These are phyloP conservation scores for Clivina fossor DNA, from an alignment of 2,888 invertebrate genomes.

Conservation along the genomic window DNA sequence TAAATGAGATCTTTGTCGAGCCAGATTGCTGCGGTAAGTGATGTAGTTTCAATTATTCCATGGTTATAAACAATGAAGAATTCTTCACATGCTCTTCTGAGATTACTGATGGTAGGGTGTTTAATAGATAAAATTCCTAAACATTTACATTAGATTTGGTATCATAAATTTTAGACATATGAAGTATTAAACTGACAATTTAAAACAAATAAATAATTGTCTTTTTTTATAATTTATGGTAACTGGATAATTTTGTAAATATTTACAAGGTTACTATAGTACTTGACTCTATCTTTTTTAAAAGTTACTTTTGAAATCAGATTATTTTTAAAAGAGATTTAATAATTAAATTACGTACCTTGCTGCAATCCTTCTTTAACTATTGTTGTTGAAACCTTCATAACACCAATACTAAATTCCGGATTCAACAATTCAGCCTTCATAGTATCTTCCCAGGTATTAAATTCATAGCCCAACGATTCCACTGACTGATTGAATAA, in stretches of 20 bases:
- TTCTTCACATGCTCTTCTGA: slow-evolving; percentile 54
- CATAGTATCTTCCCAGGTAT: slow-evolving; percentile 61
- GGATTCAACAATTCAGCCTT: slow-evolving; percentile 50
- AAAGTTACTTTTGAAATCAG: not conserved
- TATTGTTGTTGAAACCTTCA: slow-evolving; percentile 52
- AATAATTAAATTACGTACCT: slow-evolving; percentile 47
- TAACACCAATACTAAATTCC: slow-evolving; percentile 53
- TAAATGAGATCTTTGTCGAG: slow-evolving; percentile 59
- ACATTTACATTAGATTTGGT: slow-evolving; percentile 1
- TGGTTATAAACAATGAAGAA: slow-evolving; percentile 61
- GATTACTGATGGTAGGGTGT: slow-evolving; percentile 44
- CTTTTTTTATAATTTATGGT: no score
- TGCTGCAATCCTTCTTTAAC: slow-evolving; percentile 51
- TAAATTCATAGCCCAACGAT: slow-evolving; percentile 58
- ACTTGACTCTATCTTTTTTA: not conserved
- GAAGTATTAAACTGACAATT: no score
- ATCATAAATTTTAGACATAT: not conserved
- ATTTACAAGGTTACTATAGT: no score
- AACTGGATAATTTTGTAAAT: no score
- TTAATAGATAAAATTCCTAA: slow-evolving; percentile 53
- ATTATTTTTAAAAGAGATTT: not conserved
- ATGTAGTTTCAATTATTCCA: slow-evolving; percentile 56
- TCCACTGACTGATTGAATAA: slow-evolving; percentile 56
- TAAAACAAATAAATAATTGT: no score
- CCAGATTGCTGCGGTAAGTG: slow-evolving; percentile 59